Conservation (phyloP, 2,797 vertebrate genomes). For the Acestrorhynchus altus region DNA sequence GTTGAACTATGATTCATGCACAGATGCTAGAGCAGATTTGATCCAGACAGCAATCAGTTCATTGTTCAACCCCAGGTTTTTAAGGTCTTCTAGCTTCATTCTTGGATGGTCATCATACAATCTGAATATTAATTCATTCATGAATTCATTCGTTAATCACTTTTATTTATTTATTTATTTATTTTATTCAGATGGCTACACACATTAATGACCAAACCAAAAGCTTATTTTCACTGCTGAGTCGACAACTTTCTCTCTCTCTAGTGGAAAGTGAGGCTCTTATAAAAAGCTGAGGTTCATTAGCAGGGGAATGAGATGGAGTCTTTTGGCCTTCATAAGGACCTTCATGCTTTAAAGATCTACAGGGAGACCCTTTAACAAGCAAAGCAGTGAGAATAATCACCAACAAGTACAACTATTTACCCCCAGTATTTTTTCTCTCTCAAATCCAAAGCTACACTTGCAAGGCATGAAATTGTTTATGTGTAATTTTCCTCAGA, state of each 20-base stretch:
- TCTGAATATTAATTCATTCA: background rate
- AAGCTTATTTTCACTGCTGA: constrained; percentile 33
- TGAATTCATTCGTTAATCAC: too few relatives aligned
- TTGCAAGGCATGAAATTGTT: constrained; percentile 70
- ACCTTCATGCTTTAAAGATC: constrained; percentile 64
- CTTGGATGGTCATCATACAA: background rate
- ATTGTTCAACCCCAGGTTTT: background rate
- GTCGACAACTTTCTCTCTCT: constrained; percentile 60
- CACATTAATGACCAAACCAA: background rate
- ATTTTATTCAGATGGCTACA: background rate
- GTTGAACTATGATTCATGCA: constrained; percentile 48
- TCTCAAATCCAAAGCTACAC: constrained; percentile 61
- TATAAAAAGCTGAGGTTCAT: constrained; percentile 71
- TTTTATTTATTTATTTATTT: too few relatives aligned
- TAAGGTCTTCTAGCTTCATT: background rate
- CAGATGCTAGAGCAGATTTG: background rate
- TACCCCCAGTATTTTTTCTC: constrained; percentile 33
- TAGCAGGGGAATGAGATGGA: constrained; percentile 65
- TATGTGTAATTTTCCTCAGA: constrained; percentile 73
- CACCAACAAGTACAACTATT: constrained; percentile 64
- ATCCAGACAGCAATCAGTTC: background rate
- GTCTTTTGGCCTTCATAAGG: constrained; percentile 62
- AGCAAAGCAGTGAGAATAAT: constrained; percentile 65
- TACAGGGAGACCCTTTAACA: constrained; percentile 61
- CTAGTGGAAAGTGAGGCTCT: constrained; percentile 66